A percentile compares a stretch with the other conserved stretches of the same genome.
These are phyloP conservation scores for Ophraella communa DNA, from an alignment of 2,888 invertebrate genomes.

Conservation along the genomic window DNA sequence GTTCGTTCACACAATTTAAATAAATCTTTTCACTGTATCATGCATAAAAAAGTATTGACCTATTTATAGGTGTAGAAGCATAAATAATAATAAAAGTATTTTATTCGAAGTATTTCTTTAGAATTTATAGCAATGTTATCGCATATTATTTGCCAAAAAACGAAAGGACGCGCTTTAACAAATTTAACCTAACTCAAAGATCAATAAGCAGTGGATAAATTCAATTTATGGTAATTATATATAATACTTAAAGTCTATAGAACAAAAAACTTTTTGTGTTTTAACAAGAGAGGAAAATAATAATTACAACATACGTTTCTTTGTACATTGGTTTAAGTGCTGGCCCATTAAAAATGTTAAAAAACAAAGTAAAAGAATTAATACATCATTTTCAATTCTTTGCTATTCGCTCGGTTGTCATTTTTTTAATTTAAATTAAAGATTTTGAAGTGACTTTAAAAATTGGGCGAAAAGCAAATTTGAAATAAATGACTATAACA, in stretches of 20 bases:
- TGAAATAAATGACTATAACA: too few relatives aligned
- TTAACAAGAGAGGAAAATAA: not conserved
- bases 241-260: too few relatives aligned
- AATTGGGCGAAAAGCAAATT: too few relatives aligned
- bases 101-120: not conserved
- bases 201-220: too few relatives aligned
- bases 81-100: not conserved
- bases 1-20: constrained; percentile 27
- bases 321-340: not conserved
- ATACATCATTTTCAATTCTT: not conserved
- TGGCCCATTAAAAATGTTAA: not conserved
- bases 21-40: constrained; percentile 24
- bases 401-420: not conserved
- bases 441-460: too few relatives aligned
- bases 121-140: too few relatives aligned
- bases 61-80: constrained; percentile 9
- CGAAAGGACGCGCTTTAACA: too few relatives aligned
- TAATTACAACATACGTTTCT: constrained; percentile 1
- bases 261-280: not conserved
- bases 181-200: too few relatives aligned
- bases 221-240: too few relatives aligned
- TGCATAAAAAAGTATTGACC: constrained; percentile 1
- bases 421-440: not conserved
- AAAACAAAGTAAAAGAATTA: not conserved
- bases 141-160: too few relatives aligned